Evolutionary conservation across 2,888 invertebrate genomes (phyloP), one percentile per base, ranked within the genome.

Genomic region (Hypomecis atomaria): DNA sequence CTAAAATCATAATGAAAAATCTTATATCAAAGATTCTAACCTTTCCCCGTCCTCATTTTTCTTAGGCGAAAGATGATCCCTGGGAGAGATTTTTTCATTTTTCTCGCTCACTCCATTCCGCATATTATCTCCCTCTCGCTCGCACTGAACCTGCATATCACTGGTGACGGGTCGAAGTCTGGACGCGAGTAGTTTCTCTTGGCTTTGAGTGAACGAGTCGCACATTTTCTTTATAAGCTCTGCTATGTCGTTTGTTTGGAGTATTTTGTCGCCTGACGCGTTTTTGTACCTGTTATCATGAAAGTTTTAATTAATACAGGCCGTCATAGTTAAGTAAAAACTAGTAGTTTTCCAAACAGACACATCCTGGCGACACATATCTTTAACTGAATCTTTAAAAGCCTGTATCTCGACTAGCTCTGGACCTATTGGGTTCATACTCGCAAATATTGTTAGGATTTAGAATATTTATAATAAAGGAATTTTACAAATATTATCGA

Each of bases 171-270:
- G 85, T 1, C 74, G 64, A 0, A 66, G 5, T 0, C 79, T 74
- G 0, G 75, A 62, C 0, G 83, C 81, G 0, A 88, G 65, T 0
- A 89, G 56, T 55, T 75, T 81, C 74, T 90, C 87, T 56, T 91
- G 91, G 55, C 86, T 90, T 0, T 73, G 67, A 0, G 89, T 70
- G 72, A 91, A 89, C 0, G 90, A 87, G 7, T 90, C 89, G 67
- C 84, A 91, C 92, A 92, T 91, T 49, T 84, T 88, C 73, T 83
- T 88, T 60, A 92, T 88, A 0, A 92, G 65, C 0, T 90, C 89
- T 0, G 91, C 78, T 67, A 92, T 81, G 49, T 91, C 90, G 60
- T 83, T 88, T 0, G 86, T 87, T 60, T 87, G 86, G 2, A 90
- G 75, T 0, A 88, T 67, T 0, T 86, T 72, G 37, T 88, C 88